Percentiles rank a stretch among this genome's conserved stretches.
These are phyloP conservation scores for Acrobasis suavella DNA, from an alignment of 2,888 invertebrate species.

Conservation along the genomic window DNA sequence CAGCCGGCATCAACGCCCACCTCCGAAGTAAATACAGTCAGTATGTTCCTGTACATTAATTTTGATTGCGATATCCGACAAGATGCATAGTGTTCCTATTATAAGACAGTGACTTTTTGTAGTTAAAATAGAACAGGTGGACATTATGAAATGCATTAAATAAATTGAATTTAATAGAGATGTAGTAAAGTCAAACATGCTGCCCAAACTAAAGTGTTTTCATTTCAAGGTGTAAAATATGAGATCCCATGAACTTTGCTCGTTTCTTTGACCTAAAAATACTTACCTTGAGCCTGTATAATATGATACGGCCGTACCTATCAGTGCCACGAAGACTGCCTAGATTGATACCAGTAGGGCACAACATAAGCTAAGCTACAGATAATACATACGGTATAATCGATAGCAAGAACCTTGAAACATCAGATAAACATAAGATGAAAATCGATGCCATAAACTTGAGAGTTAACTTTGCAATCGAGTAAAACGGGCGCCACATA, in stretches of 20 bases:
- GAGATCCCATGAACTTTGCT: background rate
- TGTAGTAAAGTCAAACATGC: too few species aligned
- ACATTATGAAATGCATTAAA: too few species aligned
- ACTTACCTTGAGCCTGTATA: conserved; percentile 15
- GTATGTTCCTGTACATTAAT: too few species aligned
- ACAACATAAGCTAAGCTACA: conserved; percentile 19
- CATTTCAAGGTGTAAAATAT: background rate
- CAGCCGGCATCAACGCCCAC: too few species aligned
- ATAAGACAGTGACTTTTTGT: too few species aligned
- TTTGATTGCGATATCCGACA: too few species aligned
- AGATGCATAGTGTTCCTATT: too few species aligned
- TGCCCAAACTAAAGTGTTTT: too few species aligned
- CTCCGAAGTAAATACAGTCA: too few species aligned
- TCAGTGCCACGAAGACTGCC: conserved; percentile 10
- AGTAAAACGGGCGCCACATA: conserved; percentile 73
- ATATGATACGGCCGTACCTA: conserved; percentile 13
- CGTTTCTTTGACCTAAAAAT: conserved; percentile 21
- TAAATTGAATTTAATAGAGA: too few species aligned
- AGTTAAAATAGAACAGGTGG: too few species aligned
- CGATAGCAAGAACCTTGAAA: conserved; percentile 67
- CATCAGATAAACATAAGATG: conserved; percentile 76
- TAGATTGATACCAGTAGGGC: conserved; percentile 18
- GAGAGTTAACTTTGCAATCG: conserved; percentile 76
- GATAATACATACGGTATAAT: conserved; percentile 18
- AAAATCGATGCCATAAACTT: conserved; percentile 79